phyloP scores from a whole-genome alignment of 2,113 vertebrate species.

The Acanthisitta chloris region DNA sequence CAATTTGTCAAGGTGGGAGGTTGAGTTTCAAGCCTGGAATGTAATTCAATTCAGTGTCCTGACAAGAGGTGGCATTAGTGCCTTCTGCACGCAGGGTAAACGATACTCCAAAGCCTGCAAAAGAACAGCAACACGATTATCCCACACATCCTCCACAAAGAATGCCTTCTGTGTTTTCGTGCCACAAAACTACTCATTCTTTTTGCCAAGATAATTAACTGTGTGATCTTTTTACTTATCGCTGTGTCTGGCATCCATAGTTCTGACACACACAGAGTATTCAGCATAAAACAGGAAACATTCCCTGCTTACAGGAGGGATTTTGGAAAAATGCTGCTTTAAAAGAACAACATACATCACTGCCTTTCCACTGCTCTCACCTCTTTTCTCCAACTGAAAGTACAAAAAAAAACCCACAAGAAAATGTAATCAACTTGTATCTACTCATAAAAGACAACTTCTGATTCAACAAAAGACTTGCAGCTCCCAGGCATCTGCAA shows the following conservation, averaged over 20 bases:
- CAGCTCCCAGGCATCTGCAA: neutral
- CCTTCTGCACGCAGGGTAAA: neutral
- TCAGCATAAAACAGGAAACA: neutral
- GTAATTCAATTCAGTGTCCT: neutral
- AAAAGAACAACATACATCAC: rapidly evolving
- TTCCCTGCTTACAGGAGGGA: neutral
- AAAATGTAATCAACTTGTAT: rapidly evolving
- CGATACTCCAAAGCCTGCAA: neutral
- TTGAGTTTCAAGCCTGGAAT: neutral
- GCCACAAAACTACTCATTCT: neutral
- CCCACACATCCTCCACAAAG: neutral
- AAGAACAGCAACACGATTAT: rapidly evolving
- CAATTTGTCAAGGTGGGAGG: constrained; percentile 33
- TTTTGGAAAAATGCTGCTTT: neutral
- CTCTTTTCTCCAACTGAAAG: rapidly evolving
- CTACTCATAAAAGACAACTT: neutral
- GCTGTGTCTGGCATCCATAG: neutral
- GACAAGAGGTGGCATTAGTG: neutral
- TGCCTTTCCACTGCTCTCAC: neutral
- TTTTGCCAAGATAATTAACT: neutral
- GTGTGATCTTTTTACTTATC: neutral
- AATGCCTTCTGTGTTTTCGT: neutral
- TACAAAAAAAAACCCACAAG: rapidly evolving
- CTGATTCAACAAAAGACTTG: neutral
- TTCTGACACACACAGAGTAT: neutral